Base-by-base conservation (phyloP, 2,888 invertebrate species). In the Ephialtes manifestator region DNA sequence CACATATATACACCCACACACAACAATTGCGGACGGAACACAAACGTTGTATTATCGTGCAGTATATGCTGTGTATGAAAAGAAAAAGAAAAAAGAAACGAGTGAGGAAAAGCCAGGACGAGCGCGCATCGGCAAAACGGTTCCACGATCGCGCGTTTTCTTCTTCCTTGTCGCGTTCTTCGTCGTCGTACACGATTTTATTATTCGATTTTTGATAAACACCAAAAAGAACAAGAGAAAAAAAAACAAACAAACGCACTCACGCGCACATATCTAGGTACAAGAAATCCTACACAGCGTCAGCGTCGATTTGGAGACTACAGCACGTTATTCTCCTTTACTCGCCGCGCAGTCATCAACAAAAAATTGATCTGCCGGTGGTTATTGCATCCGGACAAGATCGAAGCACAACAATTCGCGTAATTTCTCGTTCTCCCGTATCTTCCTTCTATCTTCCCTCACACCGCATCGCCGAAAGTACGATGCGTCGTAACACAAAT, bases 161-260 rank as follows among this genome's bases (percentile, higher is more conserved):
- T 87, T 94, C 95, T 87, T 95, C 95, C 8, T 95, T 94, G 95
- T 95, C 87, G 39, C 87, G 87, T 81, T 0, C 86, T 83, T 46
- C 78, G 58, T 65, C 55, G 10, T 76, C 46, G 46, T 77, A 75
- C 72, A 67, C 55, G 35, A 65, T 71, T 13, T 65, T 80, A 48
- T 81, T 65, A 58, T 67, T 71, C 55, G 67, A 63, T 81, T 53
- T 80, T 15, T 72, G 72, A 48, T 4, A 53, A 39, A 67, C 65
- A 63, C 39, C 39, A 58, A 72, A 70, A 55, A 48, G 28, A 55
- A 58, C 39, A 18, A 70, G 3, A 20, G 11, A 48, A 63, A 51
- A 3, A 35, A 55, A 48, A 63, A n/a, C n/a, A 0, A 58, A 24
- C 24, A 46, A 75, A 51, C 43, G 46, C 31, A 68, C 58, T 58